These are phyloP conservation scores for Noctua janthina DNA, from an alignment of 2,888 invertebrate genomes.

Conservation along the genomic window DNA sequence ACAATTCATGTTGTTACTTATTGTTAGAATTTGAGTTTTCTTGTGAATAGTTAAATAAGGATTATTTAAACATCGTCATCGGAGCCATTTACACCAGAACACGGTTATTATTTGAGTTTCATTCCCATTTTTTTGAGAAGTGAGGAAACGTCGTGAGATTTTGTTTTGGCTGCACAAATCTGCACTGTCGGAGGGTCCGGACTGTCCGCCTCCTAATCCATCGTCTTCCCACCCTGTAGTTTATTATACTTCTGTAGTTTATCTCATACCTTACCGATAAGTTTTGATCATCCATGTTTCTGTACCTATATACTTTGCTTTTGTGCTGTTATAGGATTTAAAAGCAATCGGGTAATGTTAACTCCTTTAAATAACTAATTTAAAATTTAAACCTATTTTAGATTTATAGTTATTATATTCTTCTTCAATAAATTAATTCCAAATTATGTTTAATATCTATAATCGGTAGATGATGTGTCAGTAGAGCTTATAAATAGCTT, in stretches of 20 bases:
- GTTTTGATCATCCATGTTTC: conserved; percentile 7
- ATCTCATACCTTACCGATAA: conserved; percentile 1
- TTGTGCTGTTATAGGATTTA: conserved; percentile 38
- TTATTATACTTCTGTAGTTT: conserved; percentile 16
- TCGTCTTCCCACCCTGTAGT: conserved; percentile 36
- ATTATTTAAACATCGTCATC: conserved; percentile 1
- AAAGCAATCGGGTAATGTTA: conserved; percentile 46
- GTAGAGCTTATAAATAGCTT: conserved; percentile 31
- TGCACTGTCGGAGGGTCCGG: conserved; percentile 20
- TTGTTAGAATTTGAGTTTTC: conserved; percentile 11
- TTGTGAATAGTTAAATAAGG: conserved; percentile 1
- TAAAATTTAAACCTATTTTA: not conserved
- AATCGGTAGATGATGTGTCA: conserved; percentile 7
- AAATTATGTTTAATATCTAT: conserved; percentile 24
- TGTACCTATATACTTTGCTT: conserved; percentile 30
- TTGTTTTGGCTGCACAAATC: conserved; percentile 22
- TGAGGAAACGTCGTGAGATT: not conserved
- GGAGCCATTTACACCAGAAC: conserved; percentile 12
- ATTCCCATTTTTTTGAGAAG: not conserved
- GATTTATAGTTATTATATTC: not conserved
- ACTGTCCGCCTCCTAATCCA: conserved; percentile 35
- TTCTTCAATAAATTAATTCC: not conserved
- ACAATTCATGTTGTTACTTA: not conserved
- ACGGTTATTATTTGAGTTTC: not conserved
- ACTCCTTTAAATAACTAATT: not conserved